Evolutionary conservation across 2,888 invertebrate species (phyloP).

Genomic region (Heliconius aoede): DNA sequence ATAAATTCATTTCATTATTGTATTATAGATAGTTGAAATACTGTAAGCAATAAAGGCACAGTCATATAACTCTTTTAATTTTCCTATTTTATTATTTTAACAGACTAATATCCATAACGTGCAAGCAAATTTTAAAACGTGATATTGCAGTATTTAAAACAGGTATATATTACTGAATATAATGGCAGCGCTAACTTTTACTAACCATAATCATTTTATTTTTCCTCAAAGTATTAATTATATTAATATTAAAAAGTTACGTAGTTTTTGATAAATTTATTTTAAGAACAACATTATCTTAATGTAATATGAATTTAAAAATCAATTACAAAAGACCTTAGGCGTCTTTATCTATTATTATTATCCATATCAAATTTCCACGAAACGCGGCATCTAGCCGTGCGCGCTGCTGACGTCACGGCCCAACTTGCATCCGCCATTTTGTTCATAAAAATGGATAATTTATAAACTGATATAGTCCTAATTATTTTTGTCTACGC

Average conservation of each 20-base stretch:
- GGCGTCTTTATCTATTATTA: slow-evolving; percentile 16
- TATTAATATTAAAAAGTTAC: neutral
- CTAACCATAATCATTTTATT: neutral
- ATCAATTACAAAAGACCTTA: neutral
- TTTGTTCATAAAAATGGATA: slow-evolving; percentile 65
- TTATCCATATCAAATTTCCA: slow-evolving; percentile 58
- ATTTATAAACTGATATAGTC: slow-evolving; percentile 23
- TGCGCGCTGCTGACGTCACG: slow-evolving; percentile 57
- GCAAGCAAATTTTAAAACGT: neutral
- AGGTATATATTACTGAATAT: too few species aligned
- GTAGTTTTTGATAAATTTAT: too few species aligned
- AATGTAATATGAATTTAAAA: neutral
- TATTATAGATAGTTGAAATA: neutral
- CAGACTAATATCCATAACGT: neutral
- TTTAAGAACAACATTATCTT: too few species aligned
- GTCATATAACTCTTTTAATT: too few species aligned
- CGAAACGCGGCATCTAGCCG: slow-evolving; percentile 52
- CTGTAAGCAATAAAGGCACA: neutral
- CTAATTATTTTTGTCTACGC: slow-evolving; percentile 27
- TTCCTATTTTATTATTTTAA: neutral
- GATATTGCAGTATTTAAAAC: too few species aligned
- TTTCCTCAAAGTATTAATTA: neutral
- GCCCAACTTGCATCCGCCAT: slow-evolving; percentile 66
- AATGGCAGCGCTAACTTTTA: too few species aligned
- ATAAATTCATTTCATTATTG: neutral